Base-by-base conservation (phyloP, 2,113 vertebrate genomes). In the Eulemur macaco region DNA sequence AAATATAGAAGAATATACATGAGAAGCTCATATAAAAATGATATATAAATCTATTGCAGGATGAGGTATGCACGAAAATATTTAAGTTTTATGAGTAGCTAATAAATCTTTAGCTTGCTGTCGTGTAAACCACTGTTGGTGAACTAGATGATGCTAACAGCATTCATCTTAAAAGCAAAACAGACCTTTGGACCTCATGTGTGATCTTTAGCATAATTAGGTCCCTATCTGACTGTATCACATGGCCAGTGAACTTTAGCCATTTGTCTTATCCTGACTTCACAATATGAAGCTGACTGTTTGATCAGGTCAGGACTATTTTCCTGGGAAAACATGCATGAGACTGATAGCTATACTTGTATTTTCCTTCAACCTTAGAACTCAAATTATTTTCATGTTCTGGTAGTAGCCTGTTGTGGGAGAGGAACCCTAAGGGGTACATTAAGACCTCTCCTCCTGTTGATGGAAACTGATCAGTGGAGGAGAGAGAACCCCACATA, bases 51-150 rank as follows among this genome's bases (percentile, higher is more conserved):
- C 74, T 87, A 94, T 80, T 91, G 31, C 84, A 92, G 31, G 95
- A 56, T 91, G 96, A 96, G 47, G 80, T 82, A 89, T 95, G 71
- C 63, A 77, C 27, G 69, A 71, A 93, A 97, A 92, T 93, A 96
- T 97, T 76, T 91, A 42, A 93, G 80, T 60, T 94, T 97, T 95
- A 95, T 95, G 96, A 95, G 89, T 66, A 68, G 64, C 91, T 93
- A 63, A 69, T 97, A 96, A 97, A 97, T 96, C 93, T 95, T 71
- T 89, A 82, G 89, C 81, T 80, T 37, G 78, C 89, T 96, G 83
- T 95, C 93, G 29, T 73, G 13, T 54, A 94, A 89, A 78, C 69
- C 76, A 77, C 77, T 45, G 60, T 54, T 58, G 60, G 73, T 77
- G 29, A 74, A 25, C 50, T 84, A 47, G 66, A 58, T 17, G 63